Conservation (phyloP, 2,113 vertebrate species). For the Miniopterus natalensis region DNA sequence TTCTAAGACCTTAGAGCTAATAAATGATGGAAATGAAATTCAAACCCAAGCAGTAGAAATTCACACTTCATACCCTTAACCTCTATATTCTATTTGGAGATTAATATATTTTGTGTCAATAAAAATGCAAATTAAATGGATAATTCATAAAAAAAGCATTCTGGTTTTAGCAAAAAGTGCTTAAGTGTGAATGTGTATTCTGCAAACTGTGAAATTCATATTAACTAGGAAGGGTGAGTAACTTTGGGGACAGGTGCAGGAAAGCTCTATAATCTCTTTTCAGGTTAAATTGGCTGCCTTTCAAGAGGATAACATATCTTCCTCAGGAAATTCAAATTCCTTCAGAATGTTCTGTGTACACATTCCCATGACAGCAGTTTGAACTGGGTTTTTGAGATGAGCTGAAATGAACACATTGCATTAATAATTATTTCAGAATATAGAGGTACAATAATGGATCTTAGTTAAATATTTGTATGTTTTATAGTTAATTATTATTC, state of each 20-base stretch:
- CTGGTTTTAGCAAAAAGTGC: slow-evolving; percentile 44
- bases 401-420: slow-evolving; percentile 32
- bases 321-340: slow-evolving; percentile 37
- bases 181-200: slow-evolving; percentile 16
- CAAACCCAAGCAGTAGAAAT: not conserved
- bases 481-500: slow-evolving; percentile 24
- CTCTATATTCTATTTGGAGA: slow-evolving; percentile 30
- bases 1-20: not conserved
- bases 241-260: slow-evolving; percentile 31
- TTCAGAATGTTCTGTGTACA: slow-evolving; percentile 19
- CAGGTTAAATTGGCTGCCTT: not conserved
- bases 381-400: not conserved
- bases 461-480: slow-evolving; percentile 13
- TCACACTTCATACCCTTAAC: slow-evolving; percentile 20
- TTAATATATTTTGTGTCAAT: slow-evolving; percentile 22
- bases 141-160: slow-evolving; percentile 57
- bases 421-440: slow-evolving; percentile 52
- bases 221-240: slow-evolving; percentile 31
- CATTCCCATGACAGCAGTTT: not conserved
- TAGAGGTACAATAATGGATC: not conserved
- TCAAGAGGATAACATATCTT: slow-evolving; percentile 38
- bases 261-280: slow-evolving; percentile 40
- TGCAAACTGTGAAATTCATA: slow-evolving; percentile 37
- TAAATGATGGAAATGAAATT: slow-evolving; percentile 24
- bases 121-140: slow-evolving; percentile 48